Percentiles rank a stretch among this genome's conserved stretches.
phyloP scores from a whole-genome alignment of 2,113 vertebrate genomes.

The Brachypteracias leptosomus region DNA sequence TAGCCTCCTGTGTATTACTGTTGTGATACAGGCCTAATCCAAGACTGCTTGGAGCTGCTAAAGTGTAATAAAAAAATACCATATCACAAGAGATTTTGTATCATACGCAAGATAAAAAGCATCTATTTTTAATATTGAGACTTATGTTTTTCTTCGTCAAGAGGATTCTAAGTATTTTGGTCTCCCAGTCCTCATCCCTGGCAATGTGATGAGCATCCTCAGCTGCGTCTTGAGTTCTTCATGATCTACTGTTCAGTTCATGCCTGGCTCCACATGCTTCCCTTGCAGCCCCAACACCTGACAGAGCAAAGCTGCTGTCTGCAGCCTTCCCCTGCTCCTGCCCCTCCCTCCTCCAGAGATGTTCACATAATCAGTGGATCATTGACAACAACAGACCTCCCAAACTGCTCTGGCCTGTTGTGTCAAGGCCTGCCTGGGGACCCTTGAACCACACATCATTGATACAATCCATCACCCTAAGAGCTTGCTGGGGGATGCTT shows the following conservation, averaged over 20 bases:
- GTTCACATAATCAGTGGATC: not conserved
- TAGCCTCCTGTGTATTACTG: conserved; percentile 44
- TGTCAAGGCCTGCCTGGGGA: not conserved
- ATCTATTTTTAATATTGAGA: conserved; percentile 12
- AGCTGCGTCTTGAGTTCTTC: not conserved
- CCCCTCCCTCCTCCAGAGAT: not conserved
- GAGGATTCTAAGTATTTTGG: not conserved
- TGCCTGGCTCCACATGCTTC: not conserved
- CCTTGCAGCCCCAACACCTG: not conserved
- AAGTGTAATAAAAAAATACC: conserved; percentile 3
- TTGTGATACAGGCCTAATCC: conserved; percentile 66
- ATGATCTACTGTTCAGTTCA: not conserved
- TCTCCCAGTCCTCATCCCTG: not conserved
- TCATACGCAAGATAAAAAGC: conserved; percentile 28
- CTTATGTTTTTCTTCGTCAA: not conserved
- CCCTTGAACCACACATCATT: not conserved
- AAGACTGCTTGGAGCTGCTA: conserved; percentile 9
- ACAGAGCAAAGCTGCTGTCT: not conserved
- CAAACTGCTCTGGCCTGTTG: not conserved
- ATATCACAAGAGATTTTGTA: conserved; percentile 43
- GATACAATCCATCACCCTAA: not conserved
- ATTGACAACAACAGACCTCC: not conserved
- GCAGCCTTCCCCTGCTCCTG: not conserved
- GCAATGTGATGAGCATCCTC: not conserved
- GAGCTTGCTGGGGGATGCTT: not conserved